These are phyloP conservation scores for Cavia porcellus DNA, from an alignment of 2,113 vertebrate genomes.

Conservation along the genomic window DNA sequence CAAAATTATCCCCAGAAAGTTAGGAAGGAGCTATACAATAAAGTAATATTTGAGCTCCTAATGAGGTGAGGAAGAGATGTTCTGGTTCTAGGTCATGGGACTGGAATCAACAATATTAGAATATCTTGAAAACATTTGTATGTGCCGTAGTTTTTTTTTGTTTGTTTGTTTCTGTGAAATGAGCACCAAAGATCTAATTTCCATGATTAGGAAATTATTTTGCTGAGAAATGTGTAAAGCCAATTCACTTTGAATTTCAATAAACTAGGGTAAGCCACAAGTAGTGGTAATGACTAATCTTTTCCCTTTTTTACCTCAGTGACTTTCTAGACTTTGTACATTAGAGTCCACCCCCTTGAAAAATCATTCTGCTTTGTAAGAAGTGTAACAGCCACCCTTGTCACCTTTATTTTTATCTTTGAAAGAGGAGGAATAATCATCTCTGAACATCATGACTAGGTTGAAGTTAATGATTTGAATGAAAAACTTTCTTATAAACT, in stretches of 20 bases:
- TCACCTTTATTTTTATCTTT: slow-evolving; percentile 75
- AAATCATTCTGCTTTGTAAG: slow-evolving; percentile 60
- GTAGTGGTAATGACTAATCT: slow-evolving; percentile 71
- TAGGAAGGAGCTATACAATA: slow-evolving; percentile 18
- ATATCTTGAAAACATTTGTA: slow-evolving; percentile 37
- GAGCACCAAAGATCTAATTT: slow-evolving; percentile 36
- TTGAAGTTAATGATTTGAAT: slow-evolving; percentile 57
- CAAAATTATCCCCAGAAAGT: slow-evolving; percentile 12
- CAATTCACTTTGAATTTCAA: slow-evolving; percentile 17
- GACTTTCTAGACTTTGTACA: slow-evolving; percentile 73
- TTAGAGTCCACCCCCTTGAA: slow-evolving; percentile 50
- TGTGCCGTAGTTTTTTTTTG: background rate
- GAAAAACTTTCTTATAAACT: slow-evolving; percentile 22
- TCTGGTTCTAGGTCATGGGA: background rate
- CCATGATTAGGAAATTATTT: slow-evolving; percentile 45
- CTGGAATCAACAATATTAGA: background rate
- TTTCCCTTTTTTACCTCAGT: slow-evolving; percentile 40
- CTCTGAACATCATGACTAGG: slow-evolving; percentile 45
- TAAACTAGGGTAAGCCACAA: background rate
- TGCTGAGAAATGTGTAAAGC: slow-evolving; percentile 47
- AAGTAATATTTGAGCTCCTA: background rate
- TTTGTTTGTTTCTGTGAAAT: slow-evolving; percentile 47
- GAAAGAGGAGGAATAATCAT: slow-evolving; percentile 59
- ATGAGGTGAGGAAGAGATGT: background rate
- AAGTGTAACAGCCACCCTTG: slow-evolving; percentile 58